phyloP scores from a whole-genome alignment of 2,797 vertebrate genomes.

The Glyptemys insculpta region DNA sequence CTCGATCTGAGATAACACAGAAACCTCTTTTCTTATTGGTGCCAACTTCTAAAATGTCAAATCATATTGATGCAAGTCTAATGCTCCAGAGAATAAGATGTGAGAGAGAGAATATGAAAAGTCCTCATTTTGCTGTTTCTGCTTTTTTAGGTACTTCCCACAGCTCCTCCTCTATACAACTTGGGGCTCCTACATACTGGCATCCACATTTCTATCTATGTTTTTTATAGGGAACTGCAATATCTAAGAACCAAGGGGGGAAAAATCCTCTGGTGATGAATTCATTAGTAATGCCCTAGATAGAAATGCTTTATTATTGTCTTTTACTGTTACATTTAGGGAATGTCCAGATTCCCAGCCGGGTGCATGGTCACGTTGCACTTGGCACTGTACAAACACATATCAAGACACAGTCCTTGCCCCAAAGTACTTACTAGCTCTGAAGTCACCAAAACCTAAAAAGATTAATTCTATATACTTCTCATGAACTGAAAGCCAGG shows the following conservation, averaged over 20 bases:
- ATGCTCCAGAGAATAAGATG: not conserved
- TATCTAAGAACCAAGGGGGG: not conserved
- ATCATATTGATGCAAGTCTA: conserved; percentile 14
- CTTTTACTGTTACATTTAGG: not conserved
- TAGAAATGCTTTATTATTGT: conserved; percentile 42
- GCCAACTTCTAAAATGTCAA: conserved; percentile 11
- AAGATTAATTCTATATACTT: not conserved
- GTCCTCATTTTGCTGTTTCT: not conserved
- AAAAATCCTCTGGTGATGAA: conserved; percentile 27
- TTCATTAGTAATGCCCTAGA: conserved; percentile 9
- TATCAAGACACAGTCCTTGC: not conserved
- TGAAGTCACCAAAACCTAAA: not conserved
- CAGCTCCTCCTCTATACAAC: not conserved
- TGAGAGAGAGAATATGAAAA: not conserved
- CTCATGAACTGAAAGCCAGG: not conserved
- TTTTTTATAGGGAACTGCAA: conserved; percentile 2
- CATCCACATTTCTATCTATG: conserved; percentile 6
- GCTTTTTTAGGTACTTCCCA: conserved; percentile 4
- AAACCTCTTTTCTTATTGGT: not conserved
- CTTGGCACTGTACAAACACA: not conserved
- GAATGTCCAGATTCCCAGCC: not conserved
- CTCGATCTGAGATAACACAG: not conserved
- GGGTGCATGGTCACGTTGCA: not conserved
- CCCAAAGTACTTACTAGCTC: not conserved
- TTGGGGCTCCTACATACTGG: not conserved